A percentile compares a stretch with the other conserved stretches of the same genome.
Evolutionary conservation across 2,888 invertebrate genomes (phyloP).

Genomic region (Melanostoma mellinum): DNA sequence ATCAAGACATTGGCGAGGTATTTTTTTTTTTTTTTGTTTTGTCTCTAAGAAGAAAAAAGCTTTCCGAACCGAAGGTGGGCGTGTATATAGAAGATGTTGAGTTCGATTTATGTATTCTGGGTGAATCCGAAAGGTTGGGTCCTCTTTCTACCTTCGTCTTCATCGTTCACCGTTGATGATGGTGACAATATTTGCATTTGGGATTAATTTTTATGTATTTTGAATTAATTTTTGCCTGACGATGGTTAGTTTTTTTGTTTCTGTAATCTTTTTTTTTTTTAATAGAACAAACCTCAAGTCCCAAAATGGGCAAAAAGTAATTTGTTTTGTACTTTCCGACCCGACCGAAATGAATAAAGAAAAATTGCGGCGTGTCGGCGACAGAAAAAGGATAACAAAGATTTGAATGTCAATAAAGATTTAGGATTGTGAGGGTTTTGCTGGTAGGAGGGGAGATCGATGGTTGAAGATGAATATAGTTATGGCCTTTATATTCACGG

Average conservation of each 20-base stretch:
- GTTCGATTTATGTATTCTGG: constrained; percentile 48
- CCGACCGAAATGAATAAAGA: constrained; percentile 5
- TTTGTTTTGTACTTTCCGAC: constrained; percentile 15
- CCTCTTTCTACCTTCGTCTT: constrained; percentile 22
- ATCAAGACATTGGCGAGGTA: constrained; percentile 13
- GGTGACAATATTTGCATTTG: constrained; percentile 52
- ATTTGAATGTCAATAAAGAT: constrained; percentile 51
- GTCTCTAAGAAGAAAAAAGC: constrained; percentile 34
- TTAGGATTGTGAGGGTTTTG: constrained; percentile 16
- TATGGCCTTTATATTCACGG: too few species aligned
- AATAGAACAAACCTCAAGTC: constrained; percentile 56
- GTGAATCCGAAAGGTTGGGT: constrained; percentile 30
- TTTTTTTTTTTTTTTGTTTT: constrained; percentile 1
- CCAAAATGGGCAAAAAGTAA: constrained; percentile 55
- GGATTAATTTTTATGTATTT: constrained; percentile 18
- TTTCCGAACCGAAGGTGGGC: constrained; percentile 34
- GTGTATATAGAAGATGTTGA: constrained; percentile 34
- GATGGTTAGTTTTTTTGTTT: constrained; percentile 22
- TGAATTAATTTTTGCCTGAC: neutral
- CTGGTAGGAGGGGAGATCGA: too few species aligned
- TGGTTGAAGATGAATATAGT: too few species aligned
- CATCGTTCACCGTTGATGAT: constrained; percentile 4
- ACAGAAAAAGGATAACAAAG: neutral
- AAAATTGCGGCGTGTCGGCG: neutral
- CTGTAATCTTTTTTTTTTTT: constrained; percentile 23